Percentiles rank a stretch among this genome's conserved stretches.
phyloP scores from a whole-genome alignment of 1,140 invertebrate genomes.

The Ips typographus region DNA sequence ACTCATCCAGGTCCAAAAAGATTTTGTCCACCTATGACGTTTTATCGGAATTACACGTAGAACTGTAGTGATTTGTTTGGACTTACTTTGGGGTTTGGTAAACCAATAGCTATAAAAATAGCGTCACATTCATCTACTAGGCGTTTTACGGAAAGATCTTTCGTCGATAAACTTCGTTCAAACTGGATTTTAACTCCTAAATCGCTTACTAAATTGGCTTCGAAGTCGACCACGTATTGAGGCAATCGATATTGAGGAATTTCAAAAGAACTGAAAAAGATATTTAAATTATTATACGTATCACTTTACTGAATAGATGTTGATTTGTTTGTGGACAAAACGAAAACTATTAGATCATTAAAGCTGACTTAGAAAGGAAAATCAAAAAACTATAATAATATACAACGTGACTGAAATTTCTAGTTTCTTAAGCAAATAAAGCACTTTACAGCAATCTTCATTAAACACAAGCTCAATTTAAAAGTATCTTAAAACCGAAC shows the following conservation, averaged over 20 bases:
- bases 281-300: background rate
- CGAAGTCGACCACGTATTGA: slow-evolving; percentile 89
- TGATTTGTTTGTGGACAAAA: no score
- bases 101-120: slow-evolving; percentile 92
- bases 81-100: slow-evolving; percentile 82
- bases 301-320: no score
- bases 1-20: slow-evolving; percentile 52
- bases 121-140: slow-evolving; percentile 74
- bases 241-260: slow-evolving; percentile 97
- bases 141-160: slow-evolving; percentile 72
- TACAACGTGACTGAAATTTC: no score
- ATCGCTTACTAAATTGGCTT: slow-evolving; percentile 88
- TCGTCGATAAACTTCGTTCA: slow-evolving; percentile 61
- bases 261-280: slow-evolving; percentile 78
- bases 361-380: no score
- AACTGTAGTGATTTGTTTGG: slow-evolving; percentile 34
- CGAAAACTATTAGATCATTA: no score
- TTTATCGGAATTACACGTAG: background rate
- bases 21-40: background rate
- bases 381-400: no score
- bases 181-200: slow-evolving; percentile 85
- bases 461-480: no score
- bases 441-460: no score
- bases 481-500: no score
- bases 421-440: no score